Conservation (phyloP, 1,140 invertebrate species). For the Plodia interpunctella region DNA sequence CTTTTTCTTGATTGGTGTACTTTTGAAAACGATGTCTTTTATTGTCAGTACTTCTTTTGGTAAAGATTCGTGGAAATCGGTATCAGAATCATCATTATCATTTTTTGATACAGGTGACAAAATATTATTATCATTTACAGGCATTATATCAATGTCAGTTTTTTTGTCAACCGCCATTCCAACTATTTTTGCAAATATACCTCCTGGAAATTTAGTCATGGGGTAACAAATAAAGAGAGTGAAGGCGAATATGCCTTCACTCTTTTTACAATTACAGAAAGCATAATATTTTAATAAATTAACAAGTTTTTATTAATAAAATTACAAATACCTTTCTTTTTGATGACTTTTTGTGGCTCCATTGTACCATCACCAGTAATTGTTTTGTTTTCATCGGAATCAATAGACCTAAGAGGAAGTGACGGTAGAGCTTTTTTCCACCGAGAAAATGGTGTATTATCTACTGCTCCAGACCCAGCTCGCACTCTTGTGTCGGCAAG, state of each 20-base stretch:
- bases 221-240: background rate
- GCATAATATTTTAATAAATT: too few relatives aligned
- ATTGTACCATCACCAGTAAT: slow-evolving; percentile 34
- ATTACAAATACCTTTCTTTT: slow-evolving; percentile 47
- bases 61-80: slow-evolving; percentile 81
- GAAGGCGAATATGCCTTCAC: too few relatives aligned
- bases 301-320: slow-evolving; percentile 6
- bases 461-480: slow-evolving; percentile 74
- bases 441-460: slow-evolving; percentile 80
- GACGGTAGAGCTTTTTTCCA: slow-evolving; percentile 85
- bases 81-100: slow-evolving; percentile 80
- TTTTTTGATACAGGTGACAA: slow-evolving; percentile 39
- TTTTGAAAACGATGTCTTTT: slow-evolving; percentile 59
- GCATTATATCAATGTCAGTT: slow-evolving; percentile 53
- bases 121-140: slow-evolving; percentile 21
- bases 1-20: slow-evolving; percentile 32
- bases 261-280: background rate
- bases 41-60: slow-evolving; percentile 77
- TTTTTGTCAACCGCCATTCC: slow-evolving; percentile 79
- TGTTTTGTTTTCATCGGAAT: slow-evolving; percentile 69
- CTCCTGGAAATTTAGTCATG: slow-evolving; percentile 46
- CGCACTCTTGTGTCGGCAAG: slow-evolving; percentile 84
- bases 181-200: slow-evolving; percentile 81
- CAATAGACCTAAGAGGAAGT: slow-evolving; percentile 76
- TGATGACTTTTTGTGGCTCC: slow-evolving; percentile 40